Base-by-base conservation (phyloP, 2,113 vertebrate genomes). In the Ammodytes dubius region DNA sequence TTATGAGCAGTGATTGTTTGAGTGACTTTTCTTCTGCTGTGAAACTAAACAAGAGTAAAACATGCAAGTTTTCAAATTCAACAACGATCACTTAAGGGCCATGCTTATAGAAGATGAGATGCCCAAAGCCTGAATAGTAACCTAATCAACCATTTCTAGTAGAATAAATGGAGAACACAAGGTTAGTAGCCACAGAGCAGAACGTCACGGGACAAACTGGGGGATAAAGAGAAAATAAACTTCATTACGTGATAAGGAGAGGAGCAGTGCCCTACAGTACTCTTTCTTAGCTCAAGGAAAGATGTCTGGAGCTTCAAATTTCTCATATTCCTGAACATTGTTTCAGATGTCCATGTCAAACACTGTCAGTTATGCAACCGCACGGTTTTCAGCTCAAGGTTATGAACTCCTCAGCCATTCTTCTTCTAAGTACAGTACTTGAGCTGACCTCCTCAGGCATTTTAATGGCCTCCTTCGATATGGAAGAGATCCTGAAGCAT, bases 371-470 rank as follows among this genome's bases (percentile, higher is more conserved):
- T 84, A 88, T 3, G 13, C 53, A 70, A 40, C 53, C 10, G 3
- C n/a, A 5, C 70, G 47, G 19, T 72, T 77, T 70, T 60, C 61
- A 71, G 19, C 69, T 42, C 19, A 45, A 66, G 73, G 63, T 46
- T 72, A 5, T 58, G 66, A 85, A 57, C 72, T 40, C 15, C 65
- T 54, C 58, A 1, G 76, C 69, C 17, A 52, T 77, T 66, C 35
- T 11, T 11, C 53, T 11, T 75, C 65, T 40, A 54, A 77, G 70
- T 60, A 42, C 66, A 78, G 82, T 45, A 66, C 42, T 81, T 43
- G 3, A 66, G 46, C 19, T 91, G 77, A 88, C 79, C 81, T 79
- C 83, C 79, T 61, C 47, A 54, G 73, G 70, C 80, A 84, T 85
- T 80, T 87, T 84, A 84, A 86, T 77, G 64, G 59, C 63, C 77